Conservation (phyloP, 2,888 invertebrate genomes). For the Caenorhabditis becei region DNA sequence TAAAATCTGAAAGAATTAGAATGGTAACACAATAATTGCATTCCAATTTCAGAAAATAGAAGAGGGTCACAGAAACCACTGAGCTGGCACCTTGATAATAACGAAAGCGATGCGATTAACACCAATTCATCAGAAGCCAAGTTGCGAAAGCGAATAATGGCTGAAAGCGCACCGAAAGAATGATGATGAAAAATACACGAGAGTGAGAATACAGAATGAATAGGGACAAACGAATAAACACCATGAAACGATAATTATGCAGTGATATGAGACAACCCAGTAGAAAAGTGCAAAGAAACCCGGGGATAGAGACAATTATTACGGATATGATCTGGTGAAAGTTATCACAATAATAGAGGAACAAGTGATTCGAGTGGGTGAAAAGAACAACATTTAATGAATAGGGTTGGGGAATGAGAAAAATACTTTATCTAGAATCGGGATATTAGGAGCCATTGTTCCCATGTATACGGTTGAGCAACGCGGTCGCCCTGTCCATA, state of each 20-base stretch:
- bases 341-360: not conserved
- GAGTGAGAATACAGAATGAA: not conserved
- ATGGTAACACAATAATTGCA: no score
- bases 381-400: not conserved
- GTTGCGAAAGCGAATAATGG: not conserved
- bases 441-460: not conserved
- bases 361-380: not conserved
- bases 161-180: not conserved
- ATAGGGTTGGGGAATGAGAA: not conserved
- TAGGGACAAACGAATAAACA: not conserved
- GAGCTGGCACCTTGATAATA: no score
- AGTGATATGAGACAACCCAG: not conserved
- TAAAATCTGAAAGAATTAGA: not conserved
- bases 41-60: no score
- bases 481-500: not conserved
- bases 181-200: not conserved
- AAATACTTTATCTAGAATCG: no score
- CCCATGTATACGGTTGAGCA: not conserved
- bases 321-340: not conserved
- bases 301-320: not conserved
- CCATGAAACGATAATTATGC: slow-evolving; percentile 22
- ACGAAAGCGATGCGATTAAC: no score
- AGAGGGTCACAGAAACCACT: no score
- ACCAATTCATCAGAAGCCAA: no score
- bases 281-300: not conserved